phyloP scores from a whole-genome alignment of 2,888 invertebrate genomes.

The Melanostoma scalare region DNA sequence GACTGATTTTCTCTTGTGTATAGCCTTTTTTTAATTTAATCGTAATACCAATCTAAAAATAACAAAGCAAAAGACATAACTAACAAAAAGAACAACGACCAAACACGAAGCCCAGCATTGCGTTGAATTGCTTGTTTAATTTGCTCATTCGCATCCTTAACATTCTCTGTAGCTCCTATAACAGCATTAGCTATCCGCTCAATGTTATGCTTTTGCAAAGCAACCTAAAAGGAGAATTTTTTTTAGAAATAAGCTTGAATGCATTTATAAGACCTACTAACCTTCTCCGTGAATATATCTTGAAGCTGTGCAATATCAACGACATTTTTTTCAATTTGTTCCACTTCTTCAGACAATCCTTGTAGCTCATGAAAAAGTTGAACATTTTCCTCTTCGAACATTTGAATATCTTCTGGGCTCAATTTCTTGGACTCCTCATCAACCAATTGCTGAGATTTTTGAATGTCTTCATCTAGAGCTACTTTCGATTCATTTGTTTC shows the following conservation, averaged over 20 bases:
- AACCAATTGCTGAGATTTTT: constrained; percentile 78
- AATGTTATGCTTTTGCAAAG: constrained; percentile 96
- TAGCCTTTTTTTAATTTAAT: constrained; percentile 79
- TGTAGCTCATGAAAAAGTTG: constrained; percentile 93
- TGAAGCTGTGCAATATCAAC: constrained; percentile 97
- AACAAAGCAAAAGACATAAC: constrained; percentile 97
- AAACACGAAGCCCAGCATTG: constrained; percentile 96
- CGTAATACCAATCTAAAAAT: constrained; percentile 99
- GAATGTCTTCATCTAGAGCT: constrained; percentile 80
- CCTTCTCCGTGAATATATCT: constrained; percentile 97
- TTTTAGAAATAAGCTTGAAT: background rate
- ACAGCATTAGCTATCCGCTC: constrained; percentile 94
- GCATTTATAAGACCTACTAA: constrained; percentile 74
- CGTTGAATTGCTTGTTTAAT: constrained; percentile 98
- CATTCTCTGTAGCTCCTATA: constrained; percentile 96
- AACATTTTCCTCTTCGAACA: constrained; percentile 96
- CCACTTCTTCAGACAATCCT: constrained; percentile 94
- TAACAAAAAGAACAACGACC: constrained; percentile 96
- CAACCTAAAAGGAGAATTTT: constrained; percentile 83
- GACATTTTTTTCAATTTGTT: constrained; percentile 94
- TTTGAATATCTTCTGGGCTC: constrained; percentile 93
- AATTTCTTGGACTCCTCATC: constrained; percentile 82
- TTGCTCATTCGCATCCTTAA: constrained; percentile 98
- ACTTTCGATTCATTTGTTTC: constrained; percentile 76
- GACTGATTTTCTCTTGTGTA: background rate